Base-by-base conservation (phyloP, 1,140 invertebrate species). In the Metopolophium dirhodum region DNA sequence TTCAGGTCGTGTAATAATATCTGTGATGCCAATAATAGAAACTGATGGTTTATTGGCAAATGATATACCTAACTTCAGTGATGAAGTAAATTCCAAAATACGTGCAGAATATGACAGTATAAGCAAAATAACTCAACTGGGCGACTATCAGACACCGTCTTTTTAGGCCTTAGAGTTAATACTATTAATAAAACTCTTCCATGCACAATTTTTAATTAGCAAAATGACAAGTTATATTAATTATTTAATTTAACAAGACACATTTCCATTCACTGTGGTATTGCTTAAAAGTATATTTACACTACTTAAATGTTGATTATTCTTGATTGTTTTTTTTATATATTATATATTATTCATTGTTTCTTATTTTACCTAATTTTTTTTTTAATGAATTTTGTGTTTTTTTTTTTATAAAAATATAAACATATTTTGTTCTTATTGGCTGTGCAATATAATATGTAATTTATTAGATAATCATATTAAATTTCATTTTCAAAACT, bases 1-100 rank as follows among this genome's bases (percentile, higher is more conserved):
- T 91, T 49, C 41, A 93, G 91, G 91, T 41, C 91, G 91, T 93
- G 14, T 93, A 41, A 93, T 93, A 30, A 86, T 93, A 86, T 93
- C 91, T 54, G 82, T 93, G 18, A 86, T 93, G 91, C 91, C 91
- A 54, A 54, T 93, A 4, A 85, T 93, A 85, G 77, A 93, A 85
- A 93, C 91, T 30, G 82, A 93, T 45, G 61, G 82, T 93, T 93
- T 93, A 22, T 86, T 47, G 20, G 1, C 47, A 41, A 93, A 57
- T 51, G 82, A 93, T 86, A 54, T 93, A 26, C 1, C 35, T 41
- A 57, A 54, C 41, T 51, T 85, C 20, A 45, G 49, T 51, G 2
- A 85, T 54, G 82, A 93, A 93, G 30, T 93, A 20, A 45, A 20
- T 51, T 54, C 45, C 0, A 93, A 93, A 93, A 93, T 93, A 83